These are phyloP conservation scores for Protodeltote pygarga DNA, from an alignment of 2,888 invertebrate genomes.

Conservation along the genomic window DNA sequence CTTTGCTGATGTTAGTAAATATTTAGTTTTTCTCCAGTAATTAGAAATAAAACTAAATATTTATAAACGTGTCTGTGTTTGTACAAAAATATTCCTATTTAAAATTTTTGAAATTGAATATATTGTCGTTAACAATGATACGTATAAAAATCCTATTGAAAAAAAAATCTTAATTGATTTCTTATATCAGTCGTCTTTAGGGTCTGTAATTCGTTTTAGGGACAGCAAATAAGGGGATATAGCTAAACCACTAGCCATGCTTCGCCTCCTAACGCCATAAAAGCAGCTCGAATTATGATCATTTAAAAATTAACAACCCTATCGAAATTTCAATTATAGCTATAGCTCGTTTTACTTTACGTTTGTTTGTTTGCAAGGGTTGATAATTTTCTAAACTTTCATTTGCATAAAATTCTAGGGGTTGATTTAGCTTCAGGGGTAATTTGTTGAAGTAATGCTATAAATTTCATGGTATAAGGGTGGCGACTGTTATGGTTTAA, in stretches of 20 bases:
- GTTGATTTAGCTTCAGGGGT: slow-evolving; percentile 32
- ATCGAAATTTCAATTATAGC: slow-evolving; percentile 51
- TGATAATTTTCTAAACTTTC: slow-evolving; percentile 49
- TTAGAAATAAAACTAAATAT: no score
- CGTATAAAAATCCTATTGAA: no score
- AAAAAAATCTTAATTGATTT: no score
- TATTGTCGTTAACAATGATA: no score
- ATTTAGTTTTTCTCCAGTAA: not conserved
- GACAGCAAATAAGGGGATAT: not conserved
- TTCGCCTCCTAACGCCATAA: no score
- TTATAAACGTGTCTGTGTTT: no score
- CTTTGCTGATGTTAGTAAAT: slow-evolving; percentile 12
- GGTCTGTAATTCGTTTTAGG: not conserved
- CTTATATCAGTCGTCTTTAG: no score
- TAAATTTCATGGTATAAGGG: slow-evolving; percentile 32
- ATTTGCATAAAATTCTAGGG: slow-evolving; percentile 41
- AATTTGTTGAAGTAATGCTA: slow-evolving; percentile 31
- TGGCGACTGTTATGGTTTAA: not conserved
- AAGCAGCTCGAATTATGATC: slow-evolving; percentile 27
- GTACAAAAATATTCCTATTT: no score
- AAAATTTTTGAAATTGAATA: no score
- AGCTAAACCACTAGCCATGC: not conserved
- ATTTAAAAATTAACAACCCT: slow-evolving; percentile 38
- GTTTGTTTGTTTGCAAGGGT: slow-evolving; percentile 39
- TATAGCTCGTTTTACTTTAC: slow-evolving; percentile 43